Evolutionary conservation across 2,888 invertebrate genomes (phyloP).

Genomic region (Tenthredo scrophulariae): DNA sequence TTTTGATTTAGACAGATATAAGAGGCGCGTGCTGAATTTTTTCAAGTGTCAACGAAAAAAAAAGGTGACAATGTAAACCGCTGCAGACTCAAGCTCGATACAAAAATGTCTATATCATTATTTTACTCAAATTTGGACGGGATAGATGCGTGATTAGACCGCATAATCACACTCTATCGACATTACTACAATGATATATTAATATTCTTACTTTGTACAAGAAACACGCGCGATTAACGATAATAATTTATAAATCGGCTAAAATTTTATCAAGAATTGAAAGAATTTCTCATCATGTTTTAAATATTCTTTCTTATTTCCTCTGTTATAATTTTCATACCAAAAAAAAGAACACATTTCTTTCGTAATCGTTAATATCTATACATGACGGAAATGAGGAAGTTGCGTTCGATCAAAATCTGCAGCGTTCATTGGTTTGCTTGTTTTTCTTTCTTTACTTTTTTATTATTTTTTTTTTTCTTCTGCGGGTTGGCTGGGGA

Average conservation of each 20-base stretch:
- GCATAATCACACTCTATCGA: conserved; percentile 52
- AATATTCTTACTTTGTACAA: conserved; percentile 2
- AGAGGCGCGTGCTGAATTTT: conserved; percentile 21
- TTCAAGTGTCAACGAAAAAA: not conserved
- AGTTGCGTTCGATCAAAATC: conserved; percentile 6
- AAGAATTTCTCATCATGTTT: not conserved
- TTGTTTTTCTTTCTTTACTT: not conserved
- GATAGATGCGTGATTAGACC: conserved; percentile 51
- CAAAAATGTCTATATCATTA: conserved; percentile 26
- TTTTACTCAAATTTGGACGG: conserved; percentile 11
- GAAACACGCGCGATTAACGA: not conserved
- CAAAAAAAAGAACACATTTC: not conserved
- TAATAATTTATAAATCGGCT: not conserved
- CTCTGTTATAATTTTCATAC: not conserved
- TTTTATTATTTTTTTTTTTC: not conserved
- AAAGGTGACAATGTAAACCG: conserved; percentile 12
- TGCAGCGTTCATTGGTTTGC: conserved; percentile 40
- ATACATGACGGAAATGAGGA: not conserved
- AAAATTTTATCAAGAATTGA: not conserved
- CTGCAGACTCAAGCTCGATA: conserved; percentile 40
- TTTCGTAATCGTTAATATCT: not conserved
- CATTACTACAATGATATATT: conserved; percentile 24
- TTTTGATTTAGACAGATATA: conserved; percentile 1
- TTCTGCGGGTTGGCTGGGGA: not conserved
- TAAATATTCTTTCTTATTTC: not conserved